A percentile compares a stretch with the other conserved stretches of the same genome.
Evolutionary conservation across 1,140 invertebrate genomes (phyloP).

Genomic region (Drosophila repleta): DNA sequence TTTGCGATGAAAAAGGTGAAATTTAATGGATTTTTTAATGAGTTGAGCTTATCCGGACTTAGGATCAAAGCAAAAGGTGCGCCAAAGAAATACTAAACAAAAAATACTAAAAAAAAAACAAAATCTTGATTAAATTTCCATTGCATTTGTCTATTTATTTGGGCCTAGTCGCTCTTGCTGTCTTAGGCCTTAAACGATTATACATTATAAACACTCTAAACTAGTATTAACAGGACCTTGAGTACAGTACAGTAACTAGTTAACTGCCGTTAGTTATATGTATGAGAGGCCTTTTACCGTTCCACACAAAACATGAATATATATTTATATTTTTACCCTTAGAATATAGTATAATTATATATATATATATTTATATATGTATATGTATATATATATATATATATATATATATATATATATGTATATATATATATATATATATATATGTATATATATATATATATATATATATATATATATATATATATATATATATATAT

Average conservation of each 20-base stretch:
- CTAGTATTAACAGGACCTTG: constrained; percentile 44
- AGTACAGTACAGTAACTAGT: constrained; percentile 40
- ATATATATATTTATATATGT: constrained; percentile 4
- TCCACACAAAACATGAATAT: constrained; percentile 5
- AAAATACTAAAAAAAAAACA: not conserved
- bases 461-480: constrained; percentile 25
- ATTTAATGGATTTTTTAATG: constrained; percentile 21
- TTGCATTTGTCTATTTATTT: constrained; percentile 13
- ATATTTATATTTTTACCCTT: constrained; percentile 23
- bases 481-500: constrained; percentile 5
- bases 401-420: constrained; percentile 12
- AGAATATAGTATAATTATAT: not conserved
- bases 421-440: constrained; percentile 19
- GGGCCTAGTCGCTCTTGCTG: constrained; percentile 7
- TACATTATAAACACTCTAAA: constrained; percentile 42
- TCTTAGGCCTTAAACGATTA: constrained; percentile 28
- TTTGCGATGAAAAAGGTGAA: constrained; percentile 14
- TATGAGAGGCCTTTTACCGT: constrained; percentile 23
- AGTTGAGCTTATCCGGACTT: constrained; percentile 6
- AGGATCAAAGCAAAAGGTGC: not conserved
- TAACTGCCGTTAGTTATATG: constrained; percentile 11
- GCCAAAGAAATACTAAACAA: not conserved
- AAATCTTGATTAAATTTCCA: not conserved
- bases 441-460: constrained; percentile 35
- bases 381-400: constrained; percentile 5